Evolutionary conservation across 2,888 invertebrate genomes (phyloP), one percentile per base, ranked within the genome.

Genomic region (Rhamnusium bicolor): DNA sequence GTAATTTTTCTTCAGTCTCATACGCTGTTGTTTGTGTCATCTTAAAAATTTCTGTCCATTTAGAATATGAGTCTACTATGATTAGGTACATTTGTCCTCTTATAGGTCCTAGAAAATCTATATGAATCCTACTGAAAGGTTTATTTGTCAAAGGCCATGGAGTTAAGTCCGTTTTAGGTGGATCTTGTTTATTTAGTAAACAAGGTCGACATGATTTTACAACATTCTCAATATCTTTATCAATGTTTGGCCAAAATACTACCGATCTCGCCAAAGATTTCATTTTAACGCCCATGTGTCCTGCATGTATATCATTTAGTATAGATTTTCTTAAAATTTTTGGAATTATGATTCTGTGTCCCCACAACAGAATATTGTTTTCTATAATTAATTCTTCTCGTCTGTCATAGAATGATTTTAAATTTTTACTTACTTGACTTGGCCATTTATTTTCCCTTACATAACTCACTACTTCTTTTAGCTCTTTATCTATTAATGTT

Each of bases 11-110:
- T 14, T 63, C 63, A 0, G 3, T 14, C 16, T 63, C 54, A 8
- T 8, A 12, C 10, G 70, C 63, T 16, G 70, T 70, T 4, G 54
- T 63, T 10, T 63, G 53, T 12, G 53, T 63, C 21, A 79, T 78
- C 58, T 66, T 49, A 67, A 78, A 70, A 51, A 86, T 83, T 77
- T 89, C 87, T 1, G 85, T 81, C 87, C 87, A 89, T 72, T 88
- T 89, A 0, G 87, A 86, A 72, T 81, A 82, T 2, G 86, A 81
- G 73, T 89, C 88, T 1, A 86, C 81, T 4, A 87, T 72, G 10
- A 88, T 74, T 8, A 69, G 21, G 18, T 27, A 69, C 69, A 69
- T 69, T 0, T 69, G 60, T 47, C 69, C 69, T 19, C 14, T 40
- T 6, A 58, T 14, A 12, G 56, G 61, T 3, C 87, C 87, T 8